These are phyloP conservation scores for Rhadina sibilatrix DNA, from an alignment of 2,113 vertebrate species.

Conservation along the genomic window DNA sequence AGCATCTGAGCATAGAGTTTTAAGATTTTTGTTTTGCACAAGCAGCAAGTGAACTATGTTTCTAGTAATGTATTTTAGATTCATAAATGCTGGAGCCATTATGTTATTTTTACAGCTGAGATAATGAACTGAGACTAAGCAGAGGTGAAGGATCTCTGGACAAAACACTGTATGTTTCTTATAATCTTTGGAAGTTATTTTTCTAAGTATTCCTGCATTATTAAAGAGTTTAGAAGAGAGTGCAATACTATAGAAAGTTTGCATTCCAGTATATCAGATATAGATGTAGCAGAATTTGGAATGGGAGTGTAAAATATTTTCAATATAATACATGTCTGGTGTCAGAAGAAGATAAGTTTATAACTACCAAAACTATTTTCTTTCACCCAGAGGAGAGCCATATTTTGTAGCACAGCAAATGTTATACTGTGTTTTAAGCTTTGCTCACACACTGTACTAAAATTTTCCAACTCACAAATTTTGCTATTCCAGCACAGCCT, in stretches of 20 bases:
- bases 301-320: background rate
- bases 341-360: background rate
- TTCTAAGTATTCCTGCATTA: background rate
- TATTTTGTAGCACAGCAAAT: background rate
- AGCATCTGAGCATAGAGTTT: background rate
- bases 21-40: background rate
- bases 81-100: background rate
- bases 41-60: conserved; percentile 1
- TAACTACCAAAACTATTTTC: background rate
- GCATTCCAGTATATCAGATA: background rate
- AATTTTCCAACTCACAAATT: background rate
- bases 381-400: background rate
- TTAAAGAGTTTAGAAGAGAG: background rate
- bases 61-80: conserved; percentile 13
- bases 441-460: background rate
- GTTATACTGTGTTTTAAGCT: background rate
- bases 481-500: background rate
- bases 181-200: conserved; percentile 5
- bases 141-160: background rate
- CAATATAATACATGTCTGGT: background rate
- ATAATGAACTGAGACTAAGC: background rate
- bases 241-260: background rate
- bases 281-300: background rate
- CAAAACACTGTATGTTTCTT: background rate
- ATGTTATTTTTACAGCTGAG: conserved; percentile 7